A percentile compares a stretch with the other conserved stretches of the same genome.
Evolutionary conservation across 2,113 vertebrate species (phyloP).

Genomic region (Osmerus eperlanus): DNA sequence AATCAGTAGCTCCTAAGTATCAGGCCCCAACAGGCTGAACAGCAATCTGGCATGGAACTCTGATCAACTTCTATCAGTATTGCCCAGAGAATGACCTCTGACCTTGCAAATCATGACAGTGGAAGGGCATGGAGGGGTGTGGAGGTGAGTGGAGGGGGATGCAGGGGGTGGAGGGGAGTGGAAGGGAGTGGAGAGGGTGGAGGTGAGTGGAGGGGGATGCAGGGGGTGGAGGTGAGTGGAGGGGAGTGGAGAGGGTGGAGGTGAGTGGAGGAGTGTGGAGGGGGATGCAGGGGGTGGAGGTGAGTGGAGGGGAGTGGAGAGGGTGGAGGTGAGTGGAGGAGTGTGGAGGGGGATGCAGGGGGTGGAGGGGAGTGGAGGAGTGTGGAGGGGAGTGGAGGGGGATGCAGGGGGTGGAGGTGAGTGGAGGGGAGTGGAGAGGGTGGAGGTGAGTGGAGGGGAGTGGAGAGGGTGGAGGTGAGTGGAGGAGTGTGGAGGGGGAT

Average conservation of each 20-base stretch:
- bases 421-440: slow-evolving; percentile 3
- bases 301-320: not conserved
- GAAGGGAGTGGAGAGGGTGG: not conserved
- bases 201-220: no score
- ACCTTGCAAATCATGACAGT: slow-evolving; percentile 11
- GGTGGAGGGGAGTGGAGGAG: not conserved
- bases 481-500: not conserved
- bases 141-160: not conserved
- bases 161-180: not conserved
- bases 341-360: no score
- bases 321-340: no score
- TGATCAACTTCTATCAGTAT: slow-evolving; percentile 5
- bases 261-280: not conserved
- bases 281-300: slow-evolving; percentile 1
- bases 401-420: not conserved
- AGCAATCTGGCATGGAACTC: not conserved
- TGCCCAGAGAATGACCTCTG: slow-evolving; percentile 12
- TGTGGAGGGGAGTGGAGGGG: not conserved
- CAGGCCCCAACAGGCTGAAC: not conserved
- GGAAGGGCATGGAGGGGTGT: not conserved
- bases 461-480: no score
- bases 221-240: not conserved
- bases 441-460: no score
- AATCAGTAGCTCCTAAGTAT: slow-evolving; percentile 13
- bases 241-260: not conserved